Conservation (phyloP, 2,797 vertebrate species). For the Bradypus variegatus region DNA sequence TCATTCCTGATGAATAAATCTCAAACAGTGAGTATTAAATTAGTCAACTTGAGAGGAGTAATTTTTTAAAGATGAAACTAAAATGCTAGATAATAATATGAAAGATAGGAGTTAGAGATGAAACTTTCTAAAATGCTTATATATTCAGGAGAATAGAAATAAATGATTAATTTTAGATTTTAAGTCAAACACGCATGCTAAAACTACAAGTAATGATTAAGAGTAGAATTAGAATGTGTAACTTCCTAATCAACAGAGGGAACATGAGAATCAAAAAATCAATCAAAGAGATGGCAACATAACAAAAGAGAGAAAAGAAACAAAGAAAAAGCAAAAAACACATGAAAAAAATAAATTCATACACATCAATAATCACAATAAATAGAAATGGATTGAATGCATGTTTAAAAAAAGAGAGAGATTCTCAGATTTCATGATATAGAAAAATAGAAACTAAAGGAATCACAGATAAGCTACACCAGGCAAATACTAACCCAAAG, state of each 20-base stretch:
- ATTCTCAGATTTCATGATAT: background rate
- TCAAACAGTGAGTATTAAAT: background rate
- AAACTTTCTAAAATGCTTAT: background rate
- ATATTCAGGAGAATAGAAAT: background rate
- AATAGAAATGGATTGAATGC: too few relatives aligned
- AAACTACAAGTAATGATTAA: background rate
- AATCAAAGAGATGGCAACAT: background rate
- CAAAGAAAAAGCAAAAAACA: background rate
- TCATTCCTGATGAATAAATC: background rate
- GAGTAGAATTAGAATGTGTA: background rate
- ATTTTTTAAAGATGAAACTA: slow-evolving; percentile 21
- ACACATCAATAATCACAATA: background rate
- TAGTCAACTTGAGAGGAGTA: background rate
- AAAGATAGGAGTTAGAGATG: background rate
- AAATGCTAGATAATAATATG: background rate
- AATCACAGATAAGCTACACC: background rate
- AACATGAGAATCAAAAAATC: background rate
- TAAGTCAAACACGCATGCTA: background rate
- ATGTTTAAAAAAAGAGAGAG: background rate
- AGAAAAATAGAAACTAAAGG: background rate
- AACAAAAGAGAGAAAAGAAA: background rate
- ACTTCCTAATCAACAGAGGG: background rate
- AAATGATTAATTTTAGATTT: background rate
- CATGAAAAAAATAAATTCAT: background rate
- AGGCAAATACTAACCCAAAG: background rate